phyloP scores from a whole-genome alignment of 2,113 vertebrate species.

The Atherinomorus stipes region DNA sequence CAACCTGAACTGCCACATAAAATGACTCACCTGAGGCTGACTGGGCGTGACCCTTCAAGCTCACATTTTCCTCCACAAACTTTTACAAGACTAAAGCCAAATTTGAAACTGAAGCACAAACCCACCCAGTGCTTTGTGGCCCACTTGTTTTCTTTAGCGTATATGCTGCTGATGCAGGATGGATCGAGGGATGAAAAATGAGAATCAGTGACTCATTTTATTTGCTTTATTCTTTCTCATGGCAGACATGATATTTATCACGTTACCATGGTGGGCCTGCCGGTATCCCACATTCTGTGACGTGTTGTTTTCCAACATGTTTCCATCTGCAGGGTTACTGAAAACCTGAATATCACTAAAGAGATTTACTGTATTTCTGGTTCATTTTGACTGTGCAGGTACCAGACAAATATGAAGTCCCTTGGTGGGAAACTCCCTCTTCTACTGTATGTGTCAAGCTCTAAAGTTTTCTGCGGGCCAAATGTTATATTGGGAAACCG shows the following conservation, averaged over 20 bases:
- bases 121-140: slow-evolving; percentile 60
- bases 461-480: slow-evolving; percentile 39
- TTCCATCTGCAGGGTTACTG: slow-evolving; percentile 16
- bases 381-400: slow-evolving; percentile 55
- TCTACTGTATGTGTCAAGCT: slow-evolving; percentile 30
- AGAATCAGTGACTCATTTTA: slow-evolving; percentile 66
- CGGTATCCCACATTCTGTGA: slow-evolving; percentile 38
- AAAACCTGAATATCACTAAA: slow-evolving; percentile 27
- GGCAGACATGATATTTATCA: slow-evolving; percentile 60
- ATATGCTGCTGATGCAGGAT: slow-evolving; percentile 72
- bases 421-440: slow-evolving; percentile 49
- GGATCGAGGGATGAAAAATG: slow-evolving; percentile 61
- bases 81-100: slow-evolving; percentile 63
- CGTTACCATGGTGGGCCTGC: slow-evolving; percentile 54
- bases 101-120: slow-evolving; percentile 67
- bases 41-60: slow-evolving; percentile 69
- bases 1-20: slow-evolving; percentile 78
- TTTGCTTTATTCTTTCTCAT: slow-evolving; percentile 58
- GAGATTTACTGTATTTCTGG: slow-evolving; percentile 34
- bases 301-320: slow-evolving; percentile 42
- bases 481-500: slow-evolving; percentile 49
- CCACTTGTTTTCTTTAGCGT: slow-evolving; percentile 69
- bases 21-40: slow-evolving; percentile 82
- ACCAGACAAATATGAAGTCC: slow-evolving; percentile 47
- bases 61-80: slow-evolving; percentile 75